Conservation (phyloP, 1,140 invertebrate species). For the Drosophila ogumai region DNA sequence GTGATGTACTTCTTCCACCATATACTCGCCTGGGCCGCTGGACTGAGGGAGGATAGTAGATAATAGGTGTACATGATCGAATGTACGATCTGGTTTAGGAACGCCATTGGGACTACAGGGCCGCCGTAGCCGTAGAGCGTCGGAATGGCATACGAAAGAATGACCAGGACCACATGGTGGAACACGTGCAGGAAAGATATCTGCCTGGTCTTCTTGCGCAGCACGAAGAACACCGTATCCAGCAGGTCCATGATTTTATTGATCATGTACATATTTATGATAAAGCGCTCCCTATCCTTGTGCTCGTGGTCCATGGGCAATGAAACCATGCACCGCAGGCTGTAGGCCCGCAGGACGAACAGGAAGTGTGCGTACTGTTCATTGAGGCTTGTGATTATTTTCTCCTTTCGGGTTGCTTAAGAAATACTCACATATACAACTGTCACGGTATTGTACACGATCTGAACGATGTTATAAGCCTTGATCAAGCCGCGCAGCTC, state of each 20-base stretch:
- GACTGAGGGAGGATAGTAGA: constrained; percentile 23
- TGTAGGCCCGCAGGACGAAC: constrained; percentile 16
- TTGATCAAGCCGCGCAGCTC: constrained; percentile 90
- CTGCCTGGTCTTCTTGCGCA: constrained; percentile 60
- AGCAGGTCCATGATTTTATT: constrained; percentile 57
- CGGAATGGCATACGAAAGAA: constrained; percentile 4
- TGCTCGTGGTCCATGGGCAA: constrained; percentile 44
- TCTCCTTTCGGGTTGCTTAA: not conserved
- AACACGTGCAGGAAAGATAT: constrained; percentile 55
- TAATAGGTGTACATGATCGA: constrained; percentile 41
- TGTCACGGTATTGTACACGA: constrained; percentile 42
- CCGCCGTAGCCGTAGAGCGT: constrained; percentile 85
- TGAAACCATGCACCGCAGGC: constrained; percentile 17
- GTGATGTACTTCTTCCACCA: constrained; percentile 54
- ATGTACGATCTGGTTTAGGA: constrained; percentile 29
- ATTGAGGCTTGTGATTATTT: not conserved
- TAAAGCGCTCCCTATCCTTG: constrained; percentile 32
- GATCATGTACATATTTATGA: constrained; percentile 40
- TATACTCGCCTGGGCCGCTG: constrained; percentile 6
- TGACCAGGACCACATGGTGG: constrained; percentile 86
- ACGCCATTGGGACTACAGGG: constrained; percentile 84
- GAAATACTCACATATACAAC: constrained; percentile 31
- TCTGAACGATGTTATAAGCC: constrained; percentile 92
- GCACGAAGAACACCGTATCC: constrained; percentile 61
- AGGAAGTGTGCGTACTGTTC: constrained; percentile 7